A percentile compares a stretch with the other conserved stretches of the same genome.
phyloP scores from a whole-genome alignment of 2,888 invertebrate species.

The Chymomyza fuscimana region DNA sequence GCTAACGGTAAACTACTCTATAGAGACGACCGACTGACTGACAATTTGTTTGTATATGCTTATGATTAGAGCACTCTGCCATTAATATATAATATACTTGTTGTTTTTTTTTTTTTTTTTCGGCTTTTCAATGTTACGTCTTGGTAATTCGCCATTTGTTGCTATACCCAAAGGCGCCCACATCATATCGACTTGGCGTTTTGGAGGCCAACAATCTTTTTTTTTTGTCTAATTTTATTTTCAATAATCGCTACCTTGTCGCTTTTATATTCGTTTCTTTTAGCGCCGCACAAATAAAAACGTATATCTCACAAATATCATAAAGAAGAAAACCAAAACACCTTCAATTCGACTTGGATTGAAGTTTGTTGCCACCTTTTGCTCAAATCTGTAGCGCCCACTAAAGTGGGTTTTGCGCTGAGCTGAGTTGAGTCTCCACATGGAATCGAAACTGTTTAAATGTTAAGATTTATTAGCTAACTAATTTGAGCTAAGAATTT shows the following conservation, averaged over 20 bases:
- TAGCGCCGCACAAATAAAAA: background rate
- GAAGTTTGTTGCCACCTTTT: no score
- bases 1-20: constrained; percentile 54
- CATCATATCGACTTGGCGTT: constrained; percentile 19
- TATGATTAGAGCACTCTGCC: constrained; percentile 45
- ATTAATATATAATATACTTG: background rate
- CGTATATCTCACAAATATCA: no score
- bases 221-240: constrained; percentile 23
- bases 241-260: constrained; percentile 41
- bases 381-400: no score
- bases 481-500: no score
- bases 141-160: constrained; percentile 39
- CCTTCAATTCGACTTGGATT: no score
- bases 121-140: constrained; percentile 30
- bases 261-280: constrained; percentile 48
- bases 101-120: constrained; percentile 8
- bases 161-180: constrained; percentile 26
- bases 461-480: no score
- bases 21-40: constrained; percentile 15
- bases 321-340: no score
- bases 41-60: constrained; percentile 28
- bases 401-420: no score
- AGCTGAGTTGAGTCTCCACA: no score
- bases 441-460: no score
- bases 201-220: constrained; percentile 49